Base-by-base conservation (phyloP, 2,797 vertebrate genomes). In the Limosa lapponica region DNA sequence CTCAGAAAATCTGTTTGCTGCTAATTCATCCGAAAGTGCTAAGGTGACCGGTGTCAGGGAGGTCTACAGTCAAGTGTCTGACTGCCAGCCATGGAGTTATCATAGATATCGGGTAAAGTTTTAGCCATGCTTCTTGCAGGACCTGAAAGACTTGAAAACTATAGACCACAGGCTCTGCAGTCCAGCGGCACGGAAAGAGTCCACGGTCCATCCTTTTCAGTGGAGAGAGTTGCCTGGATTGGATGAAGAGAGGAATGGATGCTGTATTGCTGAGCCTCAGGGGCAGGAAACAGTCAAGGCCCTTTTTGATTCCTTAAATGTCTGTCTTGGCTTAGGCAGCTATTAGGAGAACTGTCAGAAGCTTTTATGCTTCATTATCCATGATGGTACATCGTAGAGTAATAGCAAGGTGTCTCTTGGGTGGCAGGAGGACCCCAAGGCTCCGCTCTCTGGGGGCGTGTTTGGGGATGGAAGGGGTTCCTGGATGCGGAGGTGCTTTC, bases 1-100 rank as follows among this genome's bases (percentile, higher is more conserved):
- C 27, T 58, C 49, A 62, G 64, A 87, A 96, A 92, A 90, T 80
- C 24, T 44, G 8, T 61, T 81, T 80, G 51, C 44, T 88, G 55
- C 49, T 72, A 62, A 59, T 74, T 70, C 51, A 66, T 49, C 22
- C 18, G 6, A 10, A 80, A 69, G 28, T 36, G 30, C 61, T 41
- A 13, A 37, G 24, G 23, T 48, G 64, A 57, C 48, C 1, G 5
- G 4, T 39, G 27, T 44, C 12, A 13, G 48, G 65, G 62, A 28
- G 34, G 30, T 82, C 9, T 17, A 55, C 39, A 65, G 58, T 64
- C 51, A 19, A 16, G 16, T 27, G 32, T 88, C 36, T 78, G 32
- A 28, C 41, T 78, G 25, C 30, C 22, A 65, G 43, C 34, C 17
- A 8, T 0, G 1, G 48, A 34, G 11, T 67, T 71, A 8, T 23